A percentile compares a stretch with the other conserved stretches of the same genome.
Conservation (phyloP, 2,888 invertebrate species). For the Parnassius mnemosyne region DNA sequence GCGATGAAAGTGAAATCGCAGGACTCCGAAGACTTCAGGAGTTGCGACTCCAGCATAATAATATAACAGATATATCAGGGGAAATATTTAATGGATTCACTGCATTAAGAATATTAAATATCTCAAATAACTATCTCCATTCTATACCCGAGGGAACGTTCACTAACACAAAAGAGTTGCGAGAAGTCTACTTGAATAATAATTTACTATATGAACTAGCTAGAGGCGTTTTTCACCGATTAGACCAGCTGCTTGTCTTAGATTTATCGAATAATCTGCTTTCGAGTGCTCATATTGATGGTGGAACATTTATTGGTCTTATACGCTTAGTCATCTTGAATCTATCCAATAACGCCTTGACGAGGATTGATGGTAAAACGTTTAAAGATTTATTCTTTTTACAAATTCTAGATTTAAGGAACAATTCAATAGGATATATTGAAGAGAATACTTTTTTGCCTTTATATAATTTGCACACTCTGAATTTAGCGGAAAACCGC, state of each 20-base stretch:
- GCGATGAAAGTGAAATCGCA: constrained; percentile 88
- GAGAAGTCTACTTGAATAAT: constrained; percentile 92
- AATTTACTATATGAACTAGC: constrained; percentile 92
- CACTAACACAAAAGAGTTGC: constrained; percentile 88
- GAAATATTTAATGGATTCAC: constrained; percentile 90
- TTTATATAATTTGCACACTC: constrained; percentile 92
- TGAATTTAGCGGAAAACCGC: constrained; percentile 93
- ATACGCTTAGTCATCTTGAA: constrained; percentile 92
- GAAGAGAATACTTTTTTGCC: constrained; percentile 93
- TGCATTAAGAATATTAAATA: constrained; percentile 89
- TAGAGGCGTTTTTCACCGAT: constrained; percentile 89
- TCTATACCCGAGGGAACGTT: constrained; percentile 91
- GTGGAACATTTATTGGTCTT: constrained; percentile 91
- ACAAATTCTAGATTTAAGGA: constrained; percentile 91
- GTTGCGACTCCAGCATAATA: constrained; percentile 90
- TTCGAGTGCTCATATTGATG: constrained; percentile 91
- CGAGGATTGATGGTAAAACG: constrained; percentile 89
- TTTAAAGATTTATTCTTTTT: constrained; percentile 94
- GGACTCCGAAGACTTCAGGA: constrained; percentile 88
- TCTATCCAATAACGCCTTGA: constrained; percentile 91
- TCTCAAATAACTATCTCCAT: constrained; percentile 91
- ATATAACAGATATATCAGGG: constrained; percentile 88
- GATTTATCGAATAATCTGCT: constrained; percentile 93
- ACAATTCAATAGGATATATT: constrained; percentile 92
- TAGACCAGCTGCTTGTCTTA: constrained; percentile 91